Evolutionary conservation across 2,888 invertebrate genomes (phyloP), one percentile per base, ranked within the genome.

Genomic region (Megaustenia siamemsis): DNA sequence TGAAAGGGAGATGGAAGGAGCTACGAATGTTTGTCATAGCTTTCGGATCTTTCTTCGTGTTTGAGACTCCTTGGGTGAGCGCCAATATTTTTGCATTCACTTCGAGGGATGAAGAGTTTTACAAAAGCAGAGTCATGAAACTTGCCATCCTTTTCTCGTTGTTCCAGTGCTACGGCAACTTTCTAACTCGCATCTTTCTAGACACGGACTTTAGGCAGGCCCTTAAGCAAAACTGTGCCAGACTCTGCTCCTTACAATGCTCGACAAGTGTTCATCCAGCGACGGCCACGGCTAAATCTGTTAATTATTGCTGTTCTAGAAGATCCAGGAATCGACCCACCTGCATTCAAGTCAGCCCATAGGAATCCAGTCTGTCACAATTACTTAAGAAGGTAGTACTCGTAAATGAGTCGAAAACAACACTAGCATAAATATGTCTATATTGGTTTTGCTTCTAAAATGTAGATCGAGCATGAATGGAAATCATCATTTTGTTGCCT

Each of bases 121-220:
- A 73, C 73, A 49, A 21, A 1, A 2, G 32, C 0, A 15, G 21
- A 18, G 18, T 73, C 0, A 15, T 32, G 32, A 49, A 49, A 32
- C 3, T 18, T 49, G 49, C 73, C 18, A 32, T 73, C 2, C 1
- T 49, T 10, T 49, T 73, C 2, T 10, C 73, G 10, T 32, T 49
- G 5, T 49, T 73, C 32, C 73, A 73, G 49, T 73, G 28, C 18
- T 73, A 73, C 32, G 21, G 49, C 24, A 73, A 73, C 21, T 73
- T 73, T 35, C 4, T 73, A 0, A 49, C 49, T 3, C 49, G 43
- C 32, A 18, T 49, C 15, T 32, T 73, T 6, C 49, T 73, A 0
- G 73, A 73, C 32, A 73, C 28, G 24, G 73, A 73, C 18, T 73
- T 73, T 21, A 28, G 32, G 32, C 18, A 18, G 21, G 32, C 28